Conservation (phyloP, 2,797 vertebrate species). For the Margarornis squamiger region DNA sequence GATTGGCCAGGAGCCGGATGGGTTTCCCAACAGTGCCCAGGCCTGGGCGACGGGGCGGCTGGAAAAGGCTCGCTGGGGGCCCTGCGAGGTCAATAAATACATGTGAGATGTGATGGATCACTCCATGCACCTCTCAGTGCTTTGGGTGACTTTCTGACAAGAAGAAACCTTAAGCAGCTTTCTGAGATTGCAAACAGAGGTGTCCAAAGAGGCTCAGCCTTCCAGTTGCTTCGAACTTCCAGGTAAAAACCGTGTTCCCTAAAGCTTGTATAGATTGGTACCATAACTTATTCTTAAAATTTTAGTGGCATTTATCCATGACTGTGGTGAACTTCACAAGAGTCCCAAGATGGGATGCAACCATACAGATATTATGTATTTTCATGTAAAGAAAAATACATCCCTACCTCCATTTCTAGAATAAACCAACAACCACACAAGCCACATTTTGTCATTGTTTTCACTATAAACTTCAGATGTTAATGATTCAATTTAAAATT, state of each 20-base stretch:
- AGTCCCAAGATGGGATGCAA: neutral
- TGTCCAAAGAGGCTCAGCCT: neutral
- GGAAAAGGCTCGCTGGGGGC: slow-evolving; percentile 92
- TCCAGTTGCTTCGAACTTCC: neutral
- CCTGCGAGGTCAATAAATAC: slow-evolving; percentile 57
- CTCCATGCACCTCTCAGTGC: neutral
- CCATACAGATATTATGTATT: neutral
- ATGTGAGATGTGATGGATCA: neutral
- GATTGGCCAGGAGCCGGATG: slow-evolving; percentile 96
- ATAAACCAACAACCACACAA: neutral
- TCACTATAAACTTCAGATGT: neutral
- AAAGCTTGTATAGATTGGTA: neutral
- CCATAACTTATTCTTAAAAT: neutral
- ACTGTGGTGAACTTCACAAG: neutral
- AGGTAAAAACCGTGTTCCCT: neutral
- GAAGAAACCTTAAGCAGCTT: neutral
- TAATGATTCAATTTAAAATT: neutral
- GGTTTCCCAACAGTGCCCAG: slow-evolving; percentile 98
- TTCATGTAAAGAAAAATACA: neutral
- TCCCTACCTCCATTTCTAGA: neutral
- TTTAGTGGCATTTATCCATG: neutral
- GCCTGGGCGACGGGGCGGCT: slow-evolving; percentile 96
- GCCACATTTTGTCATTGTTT: neutral
- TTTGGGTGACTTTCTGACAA: neutral
- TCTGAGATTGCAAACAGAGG: neutral